Conservation (phyloP, 2,113 vertebrate genomes). For the Mus musculus region GRCm39 chr15:10696501-10697000, state of each 20-base stretch:
- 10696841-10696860: neutral
- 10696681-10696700: neutral
- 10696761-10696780: neutral
- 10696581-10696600: neutral
- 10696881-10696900: neutral
- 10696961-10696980: neutral
- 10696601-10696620: neutral
- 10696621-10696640: neutral
- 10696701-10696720: neutral
- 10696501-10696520: neutral
- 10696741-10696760: conserved; percentile 12
- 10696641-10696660: conserved; percentile 27
- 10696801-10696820: neutral
- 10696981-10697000: neutral
- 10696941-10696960: neutral
- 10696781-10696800: neutral
- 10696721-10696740: neutral
- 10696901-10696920: neutral
- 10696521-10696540: neutral
- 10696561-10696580: neutral
- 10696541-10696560: neutral
- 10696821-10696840: neutral
- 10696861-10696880: neutral
- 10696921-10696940: neutral
- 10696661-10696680: too few relatives aligned